phyloP scores from a whole-genome alignment of 2,888 invertebrate genomes.

The Campoletis raptor region DNA sequence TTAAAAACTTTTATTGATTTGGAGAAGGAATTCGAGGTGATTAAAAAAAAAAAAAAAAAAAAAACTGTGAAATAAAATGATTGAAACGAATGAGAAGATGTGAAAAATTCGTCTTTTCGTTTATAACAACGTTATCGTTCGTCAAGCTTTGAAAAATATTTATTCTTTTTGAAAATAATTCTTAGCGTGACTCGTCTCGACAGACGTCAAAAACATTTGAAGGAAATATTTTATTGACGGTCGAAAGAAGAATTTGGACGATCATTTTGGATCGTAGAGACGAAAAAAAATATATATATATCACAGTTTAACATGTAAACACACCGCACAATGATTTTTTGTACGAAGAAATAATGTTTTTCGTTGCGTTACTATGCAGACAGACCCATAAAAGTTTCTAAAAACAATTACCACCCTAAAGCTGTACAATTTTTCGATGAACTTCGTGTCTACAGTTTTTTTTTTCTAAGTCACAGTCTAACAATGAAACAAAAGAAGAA shows the following conservation, averaged over 20 bases:
- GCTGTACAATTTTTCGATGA: slow-evolving; percentile 10
- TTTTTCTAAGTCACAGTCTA: background rate
- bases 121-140: background rate
- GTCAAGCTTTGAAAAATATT: background rate
- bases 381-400: background rate
- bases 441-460: background rate
- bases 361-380: background rate
- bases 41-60: no score
- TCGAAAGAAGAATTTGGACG: background rate
- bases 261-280: background rate
- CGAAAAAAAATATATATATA: background rate
- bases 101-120: background rate
- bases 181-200: background rate
- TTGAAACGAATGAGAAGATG: background rate
- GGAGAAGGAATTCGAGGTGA: background rate
- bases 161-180: background rate
- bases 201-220: background rate
- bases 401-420: slow-evolving; percentile 1
- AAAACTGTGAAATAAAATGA: background rate
- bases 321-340: background rate
- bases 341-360: background rate
- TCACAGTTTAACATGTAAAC: slow-evolving; percentile 7
- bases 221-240: background rate
- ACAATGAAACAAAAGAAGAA: background rate
- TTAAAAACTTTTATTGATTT: background rate